phyloP scores from a whole-genome alignment of 2,113 vertebrate genomes.

The Neotoma lepida region DNA sequence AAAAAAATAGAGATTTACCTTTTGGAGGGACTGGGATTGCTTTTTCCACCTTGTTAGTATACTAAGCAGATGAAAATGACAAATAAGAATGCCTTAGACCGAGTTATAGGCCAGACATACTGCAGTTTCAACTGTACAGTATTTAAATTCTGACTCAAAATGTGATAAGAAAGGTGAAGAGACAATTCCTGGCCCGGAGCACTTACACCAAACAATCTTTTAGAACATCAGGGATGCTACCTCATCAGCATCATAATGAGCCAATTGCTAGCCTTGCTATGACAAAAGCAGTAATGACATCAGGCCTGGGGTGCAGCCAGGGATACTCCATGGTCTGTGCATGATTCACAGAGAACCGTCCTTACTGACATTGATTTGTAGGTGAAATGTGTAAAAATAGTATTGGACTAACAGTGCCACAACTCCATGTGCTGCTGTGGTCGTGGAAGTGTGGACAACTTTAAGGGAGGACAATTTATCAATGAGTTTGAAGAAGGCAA shows the following conservation, averaged over 20 bases:
- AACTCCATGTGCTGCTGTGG: background rate
- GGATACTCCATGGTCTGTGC: background rate
- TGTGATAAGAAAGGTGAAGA: background rate
- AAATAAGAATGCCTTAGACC: conserved; percentile 54
- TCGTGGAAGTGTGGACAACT: background rate
- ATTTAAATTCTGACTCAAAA: conserved; percentile 64
- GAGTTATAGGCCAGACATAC: conserved; percentile 49
- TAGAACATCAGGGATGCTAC: conserved; percentile 53
- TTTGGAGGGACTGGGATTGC: background rate
- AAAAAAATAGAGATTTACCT: conserved; percentile 70
- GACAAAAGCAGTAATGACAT: background rate
- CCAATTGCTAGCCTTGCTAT: background rate
- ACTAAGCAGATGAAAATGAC: conserved; percentile 60
- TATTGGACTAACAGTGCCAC: background rate
- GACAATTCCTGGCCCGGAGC: conserved; percentile 5
- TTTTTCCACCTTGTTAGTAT: conserved; percentile 62
- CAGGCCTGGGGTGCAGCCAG: background rate
- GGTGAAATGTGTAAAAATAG: background rate
- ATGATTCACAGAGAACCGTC: background rate
- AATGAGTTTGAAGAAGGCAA: background rate
- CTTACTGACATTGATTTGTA: background rate
- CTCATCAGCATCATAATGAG: conserved; percentile 68
- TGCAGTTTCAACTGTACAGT: conserved; percentile 28
- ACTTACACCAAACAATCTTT: conserved; percentile 40
- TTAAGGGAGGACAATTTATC: background rate